phyloP scores from a whole-genome alignment of 2,113 vertebrate genomes.

The Microtus richardsoni region DNA sequence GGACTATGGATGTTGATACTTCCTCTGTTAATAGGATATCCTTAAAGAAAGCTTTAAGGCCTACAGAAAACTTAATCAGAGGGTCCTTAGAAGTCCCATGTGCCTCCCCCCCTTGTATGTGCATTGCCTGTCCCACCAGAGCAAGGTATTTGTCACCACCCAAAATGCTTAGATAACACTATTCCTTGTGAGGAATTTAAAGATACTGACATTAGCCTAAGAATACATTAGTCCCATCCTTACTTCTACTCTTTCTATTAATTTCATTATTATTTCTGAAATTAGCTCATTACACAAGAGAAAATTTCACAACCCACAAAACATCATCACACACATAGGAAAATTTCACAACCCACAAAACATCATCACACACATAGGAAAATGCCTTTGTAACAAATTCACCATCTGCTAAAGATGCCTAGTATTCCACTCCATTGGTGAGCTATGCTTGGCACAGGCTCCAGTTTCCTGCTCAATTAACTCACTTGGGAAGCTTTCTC shows the following conservation, averaged over 20 bases:
- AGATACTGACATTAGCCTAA: slow-evolving; percentile 39
- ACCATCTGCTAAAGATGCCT: not conserved
- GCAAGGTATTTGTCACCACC: too few species aligned
- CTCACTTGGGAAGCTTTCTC: not conserved
- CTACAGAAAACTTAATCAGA: not conserved
- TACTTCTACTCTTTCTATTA: slow-evolving; percentile 9
- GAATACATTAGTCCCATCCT: not conserved
- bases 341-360: slow-evolving; percentile 15
- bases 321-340: slow-evolving; percentile 3
- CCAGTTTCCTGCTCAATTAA: not conserved
- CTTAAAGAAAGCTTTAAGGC: not conserved
- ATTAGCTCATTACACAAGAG: slow-evolving; percentile 32
- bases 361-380: slow-evolving; percentile 23
- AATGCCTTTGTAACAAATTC: not conserved
- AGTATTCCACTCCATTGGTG: not conserved
- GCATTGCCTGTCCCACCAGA: not conserved
- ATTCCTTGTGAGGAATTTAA: not conserved
- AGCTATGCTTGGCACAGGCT: not conserved
- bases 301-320: slow-evolving; percentile 39
- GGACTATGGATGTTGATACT: not conserved
- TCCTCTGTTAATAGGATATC: not conserved
- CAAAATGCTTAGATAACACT: not conserved
- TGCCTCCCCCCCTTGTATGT: too few species aligned
- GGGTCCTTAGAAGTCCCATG: not conserved
- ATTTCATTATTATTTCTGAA: slow-evolving; percentile 42